A percentile compares a stretch with the other conserved stretches of the same genome.
Evolutionary conservation across 1,140 invertebrate species (phyloP).

Genomic region (Riptortus pedestris): DNA sequence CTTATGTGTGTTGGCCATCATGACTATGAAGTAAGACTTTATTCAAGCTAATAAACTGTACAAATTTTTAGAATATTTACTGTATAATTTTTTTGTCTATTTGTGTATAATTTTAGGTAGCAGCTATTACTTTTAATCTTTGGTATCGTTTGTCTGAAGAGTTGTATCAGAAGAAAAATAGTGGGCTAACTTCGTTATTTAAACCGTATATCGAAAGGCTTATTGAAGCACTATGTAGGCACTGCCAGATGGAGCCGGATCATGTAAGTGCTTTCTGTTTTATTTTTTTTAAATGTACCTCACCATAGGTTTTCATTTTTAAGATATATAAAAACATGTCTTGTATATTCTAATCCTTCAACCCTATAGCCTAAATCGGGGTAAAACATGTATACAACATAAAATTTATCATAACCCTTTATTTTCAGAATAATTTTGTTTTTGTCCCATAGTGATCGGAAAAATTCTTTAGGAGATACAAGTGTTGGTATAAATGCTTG

Average conservation of each 20-base stretch:
- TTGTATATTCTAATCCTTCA: too few species aligned
- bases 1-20: constrained; percentile 90
- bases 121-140: constrained; percentile 92
- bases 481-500: too few species aligned
- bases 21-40: constrained; percentile 71
- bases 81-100: background rate
- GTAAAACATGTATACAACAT: too few species aligned
- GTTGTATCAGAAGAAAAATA: constrained; percentile 76
- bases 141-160: constrained; percentile 95
- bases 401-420: too few species aligned
- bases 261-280: constrained; percentile 48
- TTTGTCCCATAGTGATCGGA: too few species aligned
- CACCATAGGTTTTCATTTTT: constrained; percentile 18
- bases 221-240: constrained; percentile 69
- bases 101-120: constrained; percentile 52
- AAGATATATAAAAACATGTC: too few species aligned
- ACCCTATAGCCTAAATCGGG: too few species aligned
- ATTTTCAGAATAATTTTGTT: too few species aligned
- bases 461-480: too few species aligned
- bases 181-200: constrained; percentile 66
- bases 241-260: constrained; percentile 84
- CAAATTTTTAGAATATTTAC: constrained; percentile 10
- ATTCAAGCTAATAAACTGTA: too few species aligned
- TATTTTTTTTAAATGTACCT: constrained; percentile 22
- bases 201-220: constrained; percentile 83